Base-by-base conservation (phyloP, 2,797 vertebrate genomes). In the Sorex maritimensis region DNA sequence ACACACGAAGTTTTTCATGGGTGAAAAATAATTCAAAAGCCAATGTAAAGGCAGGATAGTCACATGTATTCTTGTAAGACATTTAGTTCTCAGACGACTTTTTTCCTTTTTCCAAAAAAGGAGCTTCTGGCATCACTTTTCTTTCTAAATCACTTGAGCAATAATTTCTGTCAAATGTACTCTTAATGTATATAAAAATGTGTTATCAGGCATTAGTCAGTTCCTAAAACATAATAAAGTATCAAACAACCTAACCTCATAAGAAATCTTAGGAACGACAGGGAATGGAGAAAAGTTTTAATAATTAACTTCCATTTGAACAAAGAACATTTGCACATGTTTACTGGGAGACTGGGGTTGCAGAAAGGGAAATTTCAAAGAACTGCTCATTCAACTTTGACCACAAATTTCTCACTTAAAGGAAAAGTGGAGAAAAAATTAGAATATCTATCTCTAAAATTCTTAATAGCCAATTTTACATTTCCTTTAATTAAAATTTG, bases 361-460 rank as follows among this genome's bases (percentile, higher is more conserved):
- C 30, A 9, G 74, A 13, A 67, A 77, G 7, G 83, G 71, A 78
- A 38, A 38, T 38, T 91, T 83, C 61, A 79, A 46, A 73, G 46
- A 91, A 94, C 11, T 46, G 85, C 7, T 86, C 49, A 71, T 34
- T 68, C 81, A 87, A 44, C 4, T 10, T 11, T 58, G 15, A 81
- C 30, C 15, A 94, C 30, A 11, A 28, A 86, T 77, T 93, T 86
- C 71, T 91, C 49, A 82, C 26, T 52, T 90, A 61, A 78, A 84
- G 46, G 63, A 65, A 79, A 91, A 75, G 72, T 0, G 49, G 13
- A 41, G 19, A 78, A 73, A 83, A 94, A 72, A 14, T 6, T 26
- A 93, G 38, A 5, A 93, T 81, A 93, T n/a, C 82, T 90, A 90
- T 69, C 73, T 63, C 90, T 15, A 78, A 74, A 52, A 52, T 8